Evolutionary conservation across 2,888 invertebrate genomes (phyloP), one percentile per base, ranked within the genome.

Genomic region (Ochropacha duplaris): DNA sequence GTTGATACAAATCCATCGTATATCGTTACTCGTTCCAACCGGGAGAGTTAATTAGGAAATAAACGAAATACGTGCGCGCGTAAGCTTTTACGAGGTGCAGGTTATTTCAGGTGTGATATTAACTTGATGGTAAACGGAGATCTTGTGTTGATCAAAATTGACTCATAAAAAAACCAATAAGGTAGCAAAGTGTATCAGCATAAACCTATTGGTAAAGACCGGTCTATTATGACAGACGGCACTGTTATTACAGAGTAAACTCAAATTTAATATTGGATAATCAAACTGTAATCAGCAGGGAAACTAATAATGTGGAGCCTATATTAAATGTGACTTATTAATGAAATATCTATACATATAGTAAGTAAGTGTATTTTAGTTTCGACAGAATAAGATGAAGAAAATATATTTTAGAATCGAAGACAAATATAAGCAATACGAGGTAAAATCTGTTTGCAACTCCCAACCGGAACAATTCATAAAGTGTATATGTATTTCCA

Each of bases 21-120:
- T 55, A 65, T 69, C 62, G 60, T 54, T 22, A 58, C 44, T 69
- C 62, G 60, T 54, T 22, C 59, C 44, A 28, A 52, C 52, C 63
- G 63, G 69, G 68, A 56, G 69, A 69, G 72, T 78, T 81, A 76
- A 81, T 81, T 79, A 79, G 71, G 72, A 71, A 75, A 72, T 76
- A 78, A 78, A 77, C 74, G 70, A 72, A 68, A 68, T 69, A 72
- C 72, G 72, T 74, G 62, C 44, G 9, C 24, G 57, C 31, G 39
- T 54, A 34, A 26, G 50, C 50, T 57, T 62, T 60, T 61, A 57
- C 44, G 59, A 55, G 50, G 28, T 51, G 28, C 28, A 26, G 16
- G 16, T 24, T 22, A 28, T 31, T 31, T 51, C 31, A 16, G 11
- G n/a, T 28, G 16, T 4, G 16, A 28, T 31, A 31, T 2, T 4